phyloP scores from a whole-genome alignment of 2,888 invertebrate species.

The Sphaerophoria rueppellii region DNA sequence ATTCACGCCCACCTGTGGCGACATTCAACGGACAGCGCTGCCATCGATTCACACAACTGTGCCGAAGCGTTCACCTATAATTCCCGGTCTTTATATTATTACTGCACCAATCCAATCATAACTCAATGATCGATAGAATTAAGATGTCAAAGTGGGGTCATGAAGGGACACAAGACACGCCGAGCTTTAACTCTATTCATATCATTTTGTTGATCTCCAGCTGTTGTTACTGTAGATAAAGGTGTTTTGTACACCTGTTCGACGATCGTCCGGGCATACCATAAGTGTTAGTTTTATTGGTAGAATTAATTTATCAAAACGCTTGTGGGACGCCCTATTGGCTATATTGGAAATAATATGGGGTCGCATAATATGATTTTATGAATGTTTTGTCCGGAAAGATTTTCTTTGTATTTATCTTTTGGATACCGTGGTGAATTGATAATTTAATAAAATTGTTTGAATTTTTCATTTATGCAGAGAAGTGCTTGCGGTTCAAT shows the following conservation, averaged over 20 bases:
- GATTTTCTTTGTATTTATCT: slow-evolving; percentile 54
- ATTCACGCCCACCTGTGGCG: slow-evolving; percentile 45
- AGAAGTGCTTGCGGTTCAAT: not conserved
- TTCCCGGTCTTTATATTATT: slow-evolving; percentile 31
- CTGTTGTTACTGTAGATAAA: slow-evolving; percentile 58
- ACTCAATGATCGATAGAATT: slow-evolving; percentile 68
- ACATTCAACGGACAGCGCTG: not conserved
- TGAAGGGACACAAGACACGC: slow-evolving; percentile 3
- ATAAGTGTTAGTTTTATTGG: slow-evolving; percentile 71
- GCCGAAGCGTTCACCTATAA: slow-evolving; percentile 27
- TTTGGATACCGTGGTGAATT: slow-evolving; percentile 43
- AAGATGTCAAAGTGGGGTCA: slow-evolving; percentile 47
- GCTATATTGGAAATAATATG: slow-evolving; percentile 51
- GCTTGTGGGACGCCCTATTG: slow-evolving; percentile 51
- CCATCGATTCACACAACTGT: not conserved
- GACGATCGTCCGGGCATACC: slow-evolving; percentile 13
- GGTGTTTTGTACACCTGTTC: slow-evolving; percentile 56
- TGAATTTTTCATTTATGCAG: slow-evolving; percentile 14
- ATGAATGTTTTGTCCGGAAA: slow-evolving; percentile 45
- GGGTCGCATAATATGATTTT: slow-evolving; percentile 47
- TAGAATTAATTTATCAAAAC: slow-evolving; percentile 48
- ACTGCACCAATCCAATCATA: slow-evolving; percentile 61
- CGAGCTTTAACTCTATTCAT: slow-evolving; percentile 27
- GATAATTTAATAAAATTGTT: slow-evolving; percentile 57
- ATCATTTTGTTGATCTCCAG: slow-evolving; percentile 53